Evolutionary conservation across 2,113 vertebrate species (phyloP).

Genomic region (Dryoscopus gambensis): DNA sequence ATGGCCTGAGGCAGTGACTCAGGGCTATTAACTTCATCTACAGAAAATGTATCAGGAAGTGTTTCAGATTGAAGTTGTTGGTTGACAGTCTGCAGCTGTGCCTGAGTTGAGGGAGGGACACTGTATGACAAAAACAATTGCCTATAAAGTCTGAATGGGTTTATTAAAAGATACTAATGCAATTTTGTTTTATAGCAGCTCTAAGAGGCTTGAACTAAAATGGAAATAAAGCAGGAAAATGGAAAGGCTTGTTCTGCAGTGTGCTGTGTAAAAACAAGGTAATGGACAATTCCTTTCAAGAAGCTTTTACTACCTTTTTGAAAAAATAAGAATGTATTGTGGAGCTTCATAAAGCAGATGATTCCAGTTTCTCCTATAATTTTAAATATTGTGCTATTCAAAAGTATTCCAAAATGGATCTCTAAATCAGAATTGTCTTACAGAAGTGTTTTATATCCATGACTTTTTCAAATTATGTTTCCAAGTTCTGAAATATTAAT

Average conservation of each 20-base stretch:
- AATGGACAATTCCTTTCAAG: not conserved
- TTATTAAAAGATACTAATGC: slow-evolving; percentile 14
- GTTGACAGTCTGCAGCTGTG: not conserved
- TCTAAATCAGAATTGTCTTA: not conserved
- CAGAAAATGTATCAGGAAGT: slow-evolving; percentile 29
- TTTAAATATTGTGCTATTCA: not conserved
- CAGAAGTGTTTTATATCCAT: not conserved
- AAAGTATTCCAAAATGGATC: not conserved
- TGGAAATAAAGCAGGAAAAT: not conserved
- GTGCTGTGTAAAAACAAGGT: not conserved
- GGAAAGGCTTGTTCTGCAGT: not conserved
- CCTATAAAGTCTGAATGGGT: not conserved
- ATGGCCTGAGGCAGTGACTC: not conserved
- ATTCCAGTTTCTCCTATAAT: not conserved
- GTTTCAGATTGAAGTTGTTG: not conserved
- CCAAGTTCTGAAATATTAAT: not conserved
- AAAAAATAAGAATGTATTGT: not conserved
- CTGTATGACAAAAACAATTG: not conserved
- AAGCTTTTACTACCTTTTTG: not conserved
- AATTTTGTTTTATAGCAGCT: not conserved
- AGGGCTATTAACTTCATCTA: slow-evolving; percentile 2
- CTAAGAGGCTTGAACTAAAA: not conserved
- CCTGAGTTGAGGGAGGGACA: not conserved
- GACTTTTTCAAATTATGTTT: not conserved
- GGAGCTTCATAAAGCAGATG: not conserved